phyloP scores from a whole-genome alignment of 64 coral and sea anemone genomes.

The Trachythela sp. region DNA sequence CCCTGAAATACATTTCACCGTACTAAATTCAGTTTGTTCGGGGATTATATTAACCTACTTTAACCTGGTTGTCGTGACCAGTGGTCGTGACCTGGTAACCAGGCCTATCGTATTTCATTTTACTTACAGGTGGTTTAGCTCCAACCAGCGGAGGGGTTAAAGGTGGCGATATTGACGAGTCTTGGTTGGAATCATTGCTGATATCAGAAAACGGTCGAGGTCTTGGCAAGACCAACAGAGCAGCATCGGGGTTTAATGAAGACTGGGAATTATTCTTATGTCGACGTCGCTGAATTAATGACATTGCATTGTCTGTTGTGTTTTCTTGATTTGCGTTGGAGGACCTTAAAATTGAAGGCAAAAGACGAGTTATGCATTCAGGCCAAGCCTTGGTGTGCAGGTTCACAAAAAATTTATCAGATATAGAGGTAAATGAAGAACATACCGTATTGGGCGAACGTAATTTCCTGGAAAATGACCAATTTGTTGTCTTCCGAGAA shows the following conservation, averaged over 20 bases:
- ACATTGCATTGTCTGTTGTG: neutral
- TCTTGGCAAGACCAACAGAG: neutral
- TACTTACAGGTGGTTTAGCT: slow-evolving; percentile 13
- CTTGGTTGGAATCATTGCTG: slow-evolving; percentile 10
- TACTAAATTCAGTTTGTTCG: too few relatives aligned
- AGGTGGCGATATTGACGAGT: neutral
- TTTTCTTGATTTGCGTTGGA: neutral
- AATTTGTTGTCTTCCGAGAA: neutral
- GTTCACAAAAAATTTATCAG: too few relatives aligned
- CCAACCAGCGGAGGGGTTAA: neutral
- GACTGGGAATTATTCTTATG: neutral
- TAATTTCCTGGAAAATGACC: slow-evolving; percentile 16
- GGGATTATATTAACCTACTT: too few relatives aligned
- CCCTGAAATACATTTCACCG: too few relatives aligned
- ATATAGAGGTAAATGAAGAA: neutral
- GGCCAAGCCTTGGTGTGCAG: too few relatives aligned
- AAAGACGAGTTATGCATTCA: neutral
- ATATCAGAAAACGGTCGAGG: slow-evolving; percentile 25
- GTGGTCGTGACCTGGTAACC: too few relatives aligned
- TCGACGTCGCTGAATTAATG: neutral
- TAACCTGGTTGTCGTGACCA: too few relatives aligned
- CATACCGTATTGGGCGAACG: neutral
- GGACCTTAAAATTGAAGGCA: neutral
- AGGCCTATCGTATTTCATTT: too few relatives aligned
- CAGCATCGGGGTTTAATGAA: neutral